Conservation (phyloP, 2,797 vertebrate genomes). For the Cuniculus paca region DNA sequence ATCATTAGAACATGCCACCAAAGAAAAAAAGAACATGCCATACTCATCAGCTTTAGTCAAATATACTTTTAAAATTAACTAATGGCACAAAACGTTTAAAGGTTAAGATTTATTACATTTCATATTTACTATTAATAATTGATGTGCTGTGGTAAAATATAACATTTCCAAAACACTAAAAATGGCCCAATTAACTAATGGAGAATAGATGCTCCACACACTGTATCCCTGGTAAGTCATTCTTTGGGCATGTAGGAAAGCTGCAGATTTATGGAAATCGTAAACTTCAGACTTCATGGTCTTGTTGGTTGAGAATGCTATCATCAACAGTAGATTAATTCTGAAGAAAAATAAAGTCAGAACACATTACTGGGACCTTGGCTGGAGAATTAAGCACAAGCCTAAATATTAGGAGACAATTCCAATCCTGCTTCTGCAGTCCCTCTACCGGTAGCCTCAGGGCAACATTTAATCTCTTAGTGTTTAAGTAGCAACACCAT, state of each 20-base stretch:
- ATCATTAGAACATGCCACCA: constrained; percentile 12
- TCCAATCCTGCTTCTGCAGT: background rate
- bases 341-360: constrained; percentile 56
- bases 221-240: background rate
- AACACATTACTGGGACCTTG: constrained; percentile 8
- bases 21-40: background rate
- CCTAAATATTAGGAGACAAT: constrained; percentile 15
- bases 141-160: constrained; percentile 42
- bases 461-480: constrained; percentile 61
- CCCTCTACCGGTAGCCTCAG: background rate
- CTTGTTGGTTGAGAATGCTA: constrained; percentile 34
- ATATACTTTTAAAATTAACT: constrained; percentile 55
- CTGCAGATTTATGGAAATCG: constrained; percentile 33
- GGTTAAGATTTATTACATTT: constrained; percentile 44
- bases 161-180: constrained; percentile 48
- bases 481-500: constrained; percentile 30
- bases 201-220: background rate
- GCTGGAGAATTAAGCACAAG: constrained; percentile 51
- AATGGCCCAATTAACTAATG: constrained; percentile 28
- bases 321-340: constrained; percentile 65
- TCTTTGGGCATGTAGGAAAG: background rate
- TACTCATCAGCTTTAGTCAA: background rate
- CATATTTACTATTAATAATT: constrained; percentile 57
- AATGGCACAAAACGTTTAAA: constrained; percentile 45
- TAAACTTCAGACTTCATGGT: constrained; percentile 3